A percentile compares a stretch with the other conserved stretches of the same genome.
Conservation (phyloP, 2,113 vertebrate genomes). For the Corythaixoides concolor region DNA sequence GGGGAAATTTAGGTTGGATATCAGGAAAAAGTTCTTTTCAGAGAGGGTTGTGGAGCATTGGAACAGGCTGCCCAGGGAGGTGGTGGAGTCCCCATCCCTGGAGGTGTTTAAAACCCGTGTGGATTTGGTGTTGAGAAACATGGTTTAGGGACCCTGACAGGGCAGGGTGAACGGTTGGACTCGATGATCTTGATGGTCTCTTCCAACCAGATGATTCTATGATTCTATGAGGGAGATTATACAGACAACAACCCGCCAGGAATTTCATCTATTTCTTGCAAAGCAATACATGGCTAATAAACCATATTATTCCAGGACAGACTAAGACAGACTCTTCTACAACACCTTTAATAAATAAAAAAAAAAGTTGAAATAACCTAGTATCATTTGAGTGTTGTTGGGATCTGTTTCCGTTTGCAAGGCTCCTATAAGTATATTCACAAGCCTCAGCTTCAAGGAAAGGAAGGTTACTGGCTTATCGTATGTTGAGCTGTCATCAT, state of each 20-base stretch:
- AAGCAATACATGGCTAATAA: neutral
- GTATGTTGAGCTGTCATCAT: constrained; percentile 86
- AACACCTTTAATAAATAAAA: neutral
- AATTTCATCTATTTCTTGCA: neutral
- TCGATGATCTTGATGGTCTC: too few relatives aligned
- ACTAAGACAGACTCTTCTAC: neutral
- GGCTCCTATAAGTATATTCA: constrained; percentile 95
- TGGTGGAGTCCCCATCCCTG: too few relatives aligned
- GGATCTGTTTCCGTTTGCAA: constrained; percentile 95
- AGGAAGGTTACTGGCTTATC: constrained; percentile 94
- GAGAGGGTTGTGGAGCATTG: too few relatives aligned
- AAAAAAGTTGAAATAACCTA: constrained; percentile 79
- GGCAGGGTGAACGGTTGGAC: too few relatives aligned
- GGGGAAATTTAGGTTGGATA: too few relatives aligned
- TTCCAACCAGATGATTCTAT: too few relatives aligned
- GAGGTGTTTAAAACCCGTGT: too few relatives aligned
- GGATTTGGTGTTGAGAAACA: too few relatives aligned
- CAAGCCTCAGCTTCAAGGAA: constrained; percentile 91
- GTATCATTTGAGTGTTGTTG: constrained; percentile 95
- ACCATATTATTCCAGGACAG: neutral
- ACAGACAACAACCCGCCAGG: neutral
- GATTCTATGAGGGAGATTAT: neutral
- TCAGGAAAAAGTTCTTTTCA: too few relatives aligned
- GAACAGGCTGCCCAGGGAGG: too few relatives aligned
- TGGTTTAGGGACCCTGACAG: too few relatives aligned